phyloP scores from a whole-genome alignment of 2,888 invertebrate species.

The Conistra vaccinii region DNA sequence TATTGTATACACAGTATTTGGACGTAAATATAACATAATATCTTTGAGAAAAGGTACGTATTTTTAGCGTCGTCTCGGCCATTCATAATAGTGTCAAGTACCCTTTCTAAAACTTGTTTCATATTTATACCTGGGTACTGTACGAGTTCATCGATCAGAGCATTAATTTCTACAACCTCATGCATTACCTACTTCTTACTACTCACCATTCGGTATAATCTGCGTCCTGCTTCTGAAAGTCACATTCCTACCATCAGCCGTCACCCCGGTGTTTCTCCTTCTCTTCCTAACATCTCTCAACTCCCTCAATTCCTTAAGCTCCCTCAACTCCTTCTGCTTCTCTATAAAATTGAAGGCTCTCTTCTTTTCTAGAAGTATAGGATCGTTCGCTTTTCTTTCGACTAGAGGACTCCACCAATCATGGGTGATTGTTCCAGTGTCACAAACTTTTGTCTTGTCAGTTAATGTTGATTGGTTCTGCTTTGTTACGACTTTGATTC shows the following conservation, averaged over 20 bases:
- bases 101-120: neutral
- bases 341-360: conserved; percentile 46
- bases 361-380: conserved; percentile 43
- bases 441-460: conserved; percentile 66
- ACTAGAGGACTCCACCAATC: conserved; percentile 84
- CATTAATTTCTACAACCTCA: neutral
- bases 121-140: no score
- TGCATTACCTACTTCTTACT: neutral
- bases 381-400: conserved; percentile 69
- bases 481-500: conserved; percentile 67
- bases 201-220: conserved; percentile 77
- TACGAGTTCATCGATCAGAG: neutral
- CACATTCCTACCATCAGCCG: conserved; percentile 72
- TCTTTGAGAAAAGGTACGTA: no score
- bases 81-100: neutral
- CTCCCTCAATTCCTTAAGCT: conserved; percentile 48
- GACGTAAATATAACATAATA: no score
- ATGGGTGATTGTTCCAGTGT: conserved; percentile 76
- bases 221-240: conserved; percentile 76
- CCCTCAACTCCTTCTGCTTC: conserved; percentile 43
- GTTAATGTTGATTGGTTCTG: conserved; percentile 73
- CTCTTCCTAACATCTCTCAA: conserved; percentile 44
- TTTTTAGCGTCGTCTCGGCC: neutral
- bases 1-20: no score
- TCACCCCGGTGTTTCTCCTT: conserved; percentile 58